These are phyloP conservation scores for Anarhynchus alexandrinus DNA, from an alignment of 2,113 vertebrate species.

Conservation along the genomic window DNA sequence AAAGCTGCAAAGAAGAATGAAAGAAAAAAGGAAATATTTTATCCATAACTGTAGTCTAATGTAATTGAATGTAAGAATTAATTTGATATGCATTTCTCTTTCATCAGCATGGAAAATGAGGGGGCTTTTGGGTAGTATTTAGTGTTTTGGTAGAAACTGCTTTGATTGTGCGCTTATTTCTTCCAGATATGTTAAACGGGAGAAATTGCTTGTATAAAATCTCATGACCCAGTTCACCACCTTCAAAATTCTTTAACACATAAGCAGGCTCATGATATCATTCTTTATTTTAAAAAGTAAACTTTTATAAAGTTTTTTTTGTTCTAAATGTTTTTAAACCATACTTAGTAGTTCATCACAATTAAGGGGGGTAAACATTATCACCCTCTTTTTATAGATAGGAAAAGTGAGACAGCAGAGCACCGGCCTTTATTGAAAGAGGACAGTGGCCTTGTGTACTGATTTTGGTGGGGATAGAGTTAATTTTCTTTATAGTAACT, in stretches of 20 bases:
- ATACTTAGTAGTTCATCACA: not conserved
- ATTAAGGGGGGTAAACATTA: not conserved
- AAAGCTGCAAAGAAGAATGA: not conserved
- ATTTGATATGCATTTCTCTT: not conserved
- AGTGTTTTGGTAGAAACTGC: not conserved
- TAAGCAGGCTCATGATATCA: not conserved
- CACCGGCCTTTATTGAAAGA: not conserved
- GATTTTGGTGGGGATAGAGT: not conserved
- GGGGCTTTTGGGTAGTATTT: not conserved
- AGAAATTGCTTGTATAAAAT: not conserved
- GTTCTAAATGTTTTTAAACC: not conserved
- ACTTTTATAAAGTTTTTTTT: not conserved
- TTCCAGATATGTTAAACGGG: not conserved
- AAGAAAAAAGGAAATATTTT: not conserved
- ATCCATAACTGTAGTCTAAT: not conserved
- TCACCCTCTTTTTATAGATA: not conserved
- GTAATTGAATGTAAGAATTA: not conserved
- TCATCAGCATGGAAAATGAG: not conserved
- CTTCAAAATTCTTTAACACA: not conserved
- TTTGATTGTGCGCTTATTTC: not conserved
- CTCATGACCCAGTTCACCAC: not conserved
- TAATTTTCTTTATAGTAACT: not conserved
- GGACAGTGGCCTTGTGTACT: fast-evolving
- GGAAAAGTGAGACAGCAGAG: not conserved
- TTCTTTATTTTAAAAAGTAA: not conserved